Percentiles rank a stretch among this genome's conserved stretches.
These are phyloP conservation scores for Malacosoma neustria DNA, from an alignment of 2,888 invertebrate species.

Conservation along the genomic window DNA sequence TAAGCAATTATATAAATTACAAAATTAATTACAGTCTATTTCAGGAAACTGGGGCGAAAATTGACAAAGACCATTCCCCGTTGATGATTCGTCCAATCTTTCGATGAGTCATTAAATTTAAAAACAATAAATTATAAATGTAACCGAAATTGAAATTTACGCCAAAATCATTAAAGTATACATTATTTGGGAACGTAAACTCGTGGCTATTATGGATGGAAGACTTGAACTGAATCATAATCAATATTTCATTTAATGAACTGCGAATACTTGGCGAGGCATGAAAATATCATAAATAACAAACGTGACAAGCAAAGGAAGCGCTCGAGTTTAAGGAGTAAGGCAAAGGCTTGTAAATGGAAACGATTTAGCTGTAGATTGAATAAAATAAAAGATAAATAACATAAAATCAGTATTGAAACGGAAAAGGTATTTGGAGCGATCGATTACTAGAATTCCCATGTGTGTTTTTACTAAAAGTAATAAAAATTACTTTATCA, in stretches of 20 bases:
- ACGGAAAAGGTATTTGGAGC: too few relatives aligned
- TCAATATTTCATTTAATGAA: constrained; percentile 29
- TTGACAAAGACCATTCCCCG: background rate
- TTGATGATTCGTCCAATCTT: background rate
- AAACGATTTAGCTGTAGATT: background rate
- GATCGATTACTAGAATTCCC: too few relatives aligned
- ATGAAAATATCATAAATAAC: constrained; percentile 31
- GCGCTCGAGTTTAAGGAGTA: background rate
- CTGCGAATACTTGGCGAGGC: constrained; percentile 19
- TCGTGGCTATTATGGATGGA: background rate
- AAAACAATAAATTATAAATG: background rate
- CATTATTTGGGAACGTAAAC: background rate
- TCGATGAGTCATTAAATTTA: background rate
- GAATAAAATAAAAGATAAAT: background rate
- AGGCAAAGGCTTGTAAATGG: background rate
- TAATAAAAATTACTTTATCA: too few relatives aligned
- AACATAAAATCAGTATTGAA: background rate
- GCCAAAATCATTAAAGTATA: background rate
- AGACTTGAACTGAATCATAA: constrained; percentile 4
- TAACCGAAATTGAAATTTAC: background rate
- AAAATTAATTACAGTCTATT: too few relatives aligned
- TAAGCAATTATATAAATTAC: too few relatives aligned
- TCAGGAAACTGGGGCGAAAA: too few relatives aligned
- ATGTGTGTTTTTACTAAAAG: too few relatives aligned
- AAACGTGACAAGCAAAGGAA: background rate